These are phyloP conservation scores for Trachurus trachurus DNA, from an alignment of 2,797 vertebrate genomes.

Conservation along the genomic window DNA sequence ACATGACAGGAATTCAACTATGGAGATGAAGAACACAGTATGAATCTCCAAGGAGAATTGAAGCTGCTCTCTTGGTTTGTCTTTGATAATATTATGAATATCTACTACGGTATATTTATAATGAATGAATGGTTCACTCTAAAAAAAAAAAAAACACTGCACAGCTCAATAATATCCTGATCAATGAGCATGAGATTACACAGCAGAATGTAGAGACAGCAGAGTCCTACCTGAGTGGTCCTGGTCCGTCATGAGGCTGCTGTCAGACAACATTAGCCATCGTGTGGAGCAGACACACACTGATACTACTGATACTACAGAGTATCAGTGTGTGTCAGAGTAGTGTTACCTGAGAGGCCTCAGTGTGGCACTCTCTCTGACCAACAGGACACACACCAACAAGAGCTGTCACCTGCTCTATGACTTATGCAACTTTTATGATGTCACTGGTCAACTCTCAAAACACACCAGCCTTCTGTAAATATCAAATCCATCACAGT, in stretches of 20 bases:
- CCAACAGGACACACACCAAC: too few species aligned
- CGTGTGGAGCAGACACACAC: constrained; percentile 50
- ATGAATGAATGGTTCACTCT: neutral
- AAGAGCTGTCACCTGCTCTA: too few species aligned
- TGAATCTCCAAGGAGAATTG: neutral
- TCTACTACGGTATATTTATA: neutral
- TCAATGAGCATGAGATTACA: neutral
- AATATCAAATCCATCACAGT: too few species aligned
- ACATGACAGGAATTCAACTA: neutral
- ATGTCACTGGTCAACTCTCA: too few species aligned
- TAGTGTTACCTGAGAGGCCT: constrained; percentile 61
- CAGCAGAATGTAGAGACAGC: neutral
- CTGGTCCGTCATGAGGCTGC: constrained; percentile 56
- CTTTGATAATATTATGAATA: neutral
- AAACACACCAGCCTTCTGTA: too few species aligned
- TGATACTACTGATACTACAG: constrained; percentile 63
- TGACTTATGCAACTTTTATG: too few species aligned
- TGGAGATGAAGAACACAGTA: neutral
- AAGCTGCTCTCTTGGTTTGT: neutral
- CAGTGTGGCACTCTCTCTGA: constrained; percentile 14
- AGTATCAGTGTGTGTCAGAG: constrained; percentile 3
- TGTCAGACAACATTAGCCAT: constrained; percentile 58
- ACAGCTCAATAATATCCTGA: neutral
- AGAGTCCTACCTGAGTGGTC: constrained; percentile 61
- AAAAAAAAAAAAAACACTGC: neutral